Percentiles rank a stretch among this genome's conserved stretches.
Conservation (phyloP, 1,140 invertebrate species). For the Drosophila ogumai region DNA sequence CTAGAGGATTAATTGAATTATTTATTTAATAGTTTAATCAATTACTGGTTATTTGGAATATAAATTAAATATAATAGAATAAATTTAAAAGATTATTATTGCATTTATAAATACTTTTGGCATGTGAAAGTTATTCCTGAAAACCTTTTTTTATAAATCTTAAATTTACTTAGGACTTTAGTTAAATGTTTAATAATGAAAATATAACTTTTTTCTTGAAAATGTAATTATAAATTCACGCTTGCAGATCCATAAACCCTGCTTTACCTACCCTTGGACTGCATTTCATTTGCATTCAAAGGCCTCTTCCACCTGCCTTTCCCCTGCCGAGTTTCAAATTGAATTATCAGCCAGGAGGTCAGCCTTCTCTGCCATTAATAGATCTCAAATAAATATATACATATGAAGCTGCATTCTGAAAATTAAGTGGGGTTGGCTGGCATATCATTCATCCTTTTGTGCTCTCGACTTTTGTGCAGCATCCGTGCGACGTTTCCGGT, state of each 20-base stretch:
- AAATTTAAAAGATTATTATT: background rate
- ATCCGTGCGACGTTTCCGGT: constrained; percentile 52
- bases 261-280: constrained; percentile 9
- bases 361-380: constrained; percentile 5
- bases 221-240: background rate
- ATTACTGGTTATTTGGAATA: no score
- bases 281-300: constrained; percentile 39
- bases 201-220: no score
- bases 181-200: background rate
- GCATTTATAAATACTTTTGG: no score
- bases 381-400: constrained; percentile 23
- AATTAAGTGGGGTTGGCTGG: constrained; percentile 5
- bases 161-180: background rate
- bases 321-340: constrained; percentile 44
- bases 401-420: constrained; percentile 31
- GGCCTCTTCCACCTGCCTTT: constrained; percentile 41
- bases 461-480: constrained; percentile 45
- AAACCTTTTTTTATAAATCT: background rate
- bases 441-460: constrained; percentile 55
- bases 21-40: no score
- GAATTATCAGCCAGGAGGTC: constrained; percentile 47
- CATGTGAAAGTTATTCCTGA: no score
- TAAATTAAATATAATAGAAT: no score
- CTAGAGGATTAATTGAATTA: no score
- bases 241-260: background rate